Conservation (phyloP, 2,113 vertebrate species). For the Oriolus oriolus region DNA sequence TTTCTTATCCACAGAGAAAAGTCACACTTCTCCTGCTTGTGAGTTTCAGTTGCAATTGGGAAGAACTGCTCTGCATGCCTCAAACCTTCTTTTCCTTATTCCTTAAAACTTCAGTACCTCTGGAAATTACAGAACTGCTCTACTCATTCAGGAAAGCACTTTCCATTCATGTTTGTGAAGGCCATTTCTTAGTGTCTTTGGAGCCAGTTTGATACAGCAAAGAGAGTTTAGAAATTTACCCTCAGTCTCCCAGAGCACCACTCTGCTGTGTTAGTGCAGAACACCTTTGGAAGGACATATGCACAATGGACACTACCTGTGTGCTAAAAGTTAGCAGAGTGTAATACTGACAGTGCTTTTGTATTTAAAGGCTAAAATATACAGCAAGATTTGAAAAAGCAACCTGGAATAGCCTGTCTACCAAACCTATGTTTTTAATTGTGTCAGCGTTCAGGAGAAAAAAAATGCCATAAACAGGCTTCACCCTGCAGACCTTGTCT, state of each 20-base stretch:
- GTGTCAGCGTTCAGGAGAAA: background rate
- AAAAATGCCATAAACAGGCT: background rate
- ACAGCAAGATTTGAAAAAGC: background rate
- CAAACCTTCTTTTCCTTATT: background rate
- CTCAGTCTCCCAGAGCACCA: background rate
- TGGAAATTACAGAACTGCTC: background rate
- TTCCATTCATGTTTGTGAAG: background rate
- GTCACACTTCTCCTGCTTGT: background rate
- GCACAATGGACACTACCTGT: background rate
- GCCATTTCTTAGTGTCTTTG: background rate
- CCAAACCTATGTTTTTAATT: background rate
- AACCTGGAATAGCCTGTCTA: background rate
- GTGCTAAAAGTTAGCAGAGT: background rate
- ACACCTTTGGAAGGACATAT: background rate
- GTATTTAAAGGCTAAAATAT: background rate
- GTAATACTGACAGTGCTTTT: background rate
- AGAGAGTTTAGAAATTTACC: background rate
- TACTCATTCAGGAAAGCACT: background rate
- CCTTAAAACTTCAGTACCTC: background rate
- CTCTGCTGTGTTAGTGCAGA: background rate
- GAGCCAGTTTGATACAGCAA: rapidly evolving
- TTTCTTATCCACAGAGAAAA: background rate
- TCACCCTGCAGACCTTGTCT: background rate
- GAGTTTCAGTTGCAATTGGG: background rate
- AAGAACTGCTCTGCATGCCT: background rate